Evolutionary conservation across 2,888 invertebrate species (phyloP).

Genomic region (Chrysina gloriosa): DNA sequence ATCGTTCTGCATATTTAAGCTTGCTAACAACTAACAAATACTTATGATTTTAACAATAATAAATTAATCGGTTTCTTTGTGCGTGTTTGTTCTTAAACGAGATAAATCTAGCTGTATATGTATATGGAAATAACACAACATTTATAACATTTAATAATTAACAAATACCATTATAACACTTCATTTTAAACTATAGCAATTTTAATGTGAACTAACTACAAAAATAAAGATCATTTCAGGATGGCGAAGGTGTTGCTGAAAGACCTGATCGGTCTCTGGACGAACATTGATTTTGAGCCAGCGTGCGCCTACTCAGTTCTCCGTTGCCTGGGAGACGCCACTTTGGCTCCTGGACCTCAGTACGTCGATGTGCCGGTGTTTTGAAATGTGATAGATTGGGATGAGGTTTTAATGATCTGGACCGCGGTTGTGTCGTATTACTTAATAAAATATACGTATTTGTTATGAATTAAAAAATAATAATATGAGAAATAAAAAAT

Average conservation of each 20-base stretch:
- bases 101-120: too few species aligned
- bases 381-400: background rate
- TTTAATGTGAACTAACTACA: background rate
- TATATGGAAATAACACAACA: too few species aligned
- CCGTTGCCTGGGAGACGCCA: slow-evolving; percentile 39
- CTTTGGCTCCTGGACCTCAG: slow-evolving; percentile 37
- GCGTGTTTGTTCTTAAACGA: background rate
- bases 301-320: slow-evolving; percentile 39
- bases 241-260: background rate
- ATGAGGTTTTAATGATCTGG: background rate
- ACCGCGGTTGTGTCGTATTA: too few species aligned
- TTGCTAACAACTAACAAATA: too few species aligned
- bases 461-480: too few species aligned
- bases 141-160: background rate
- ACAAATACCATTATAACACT: background rate
- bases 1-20: slow-evolving; percentile 27
- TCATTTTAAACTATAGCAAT: slow-evolving; percentile 5
- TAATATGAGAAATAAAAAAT: too few species aligned
- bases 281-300: slow-evolving; percentile 36
- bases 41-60: background rate
- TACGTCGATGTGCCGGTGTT: background rate
- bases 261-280: slow-evolving; percentile 8
- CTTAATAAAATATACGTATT: too few species aligned
- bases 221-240: slow-evolving; percentile 1
- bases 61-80: background rate